Evolutionary conservation across 2,888 invertebrate species (phyloP), one percentile per base, ranked within the genome.

Genomic region (Danaus chrysippus): DNA sequence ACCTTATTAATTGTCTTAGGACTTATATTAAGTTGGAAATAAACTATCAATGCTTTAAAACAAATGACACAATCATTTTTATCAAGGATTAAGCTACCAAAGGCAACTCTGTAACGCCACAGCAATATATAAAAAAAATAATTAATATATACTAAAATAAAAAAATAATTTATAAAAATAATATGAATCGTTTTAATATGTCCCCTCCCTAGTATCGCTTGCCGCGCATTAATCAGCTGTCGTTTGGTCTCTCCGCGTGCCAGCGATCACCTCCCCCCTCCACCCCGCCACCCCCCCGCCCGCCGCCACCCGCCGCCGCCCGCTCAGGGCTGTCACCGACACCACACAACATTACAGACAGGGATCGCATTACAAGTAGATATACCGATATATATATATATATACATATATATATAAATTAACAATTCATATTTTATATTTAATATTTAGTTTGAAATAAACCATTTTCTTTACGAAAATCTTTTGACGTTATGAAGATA

Each of bases 191-290:
- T 34, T 43, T 34, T 1, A 6, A 54, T 53, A 43, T 10, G 52
- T 1, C 19, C 13, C 69, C 58, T 23, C 68, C 62, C 68, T 67
- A 62, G 46, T 63, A 58, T 68, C 69, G 68, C 68, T 69, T 66
- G 70, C 70, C 70, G 70, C 69, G 73, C 72, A 73, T 73, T 73
- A 73, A 73, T 73, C 73, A 73, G 73, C 69, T 72, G 70, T 70
- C 71, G 71, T 72, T 70, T 70, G 71, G 71, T 71, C 71, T 70
- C 70, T 69, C 71, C 71, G 71, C 71, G 70, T 69, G 69, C 69
- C 69, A 69, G 69, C 68, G 69, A 69, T 69, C 69, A 62, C 69
- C 63, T 63, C 13, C 62, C 46, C 54, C 46, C 58, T 58, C 46
- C 42, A 54, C 58, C 42, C 58, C 54, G n/a, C 23, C 17, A 13